phyloP scores from a whole-genome alignment of 1,140 invertebrate genomes.

The Dreissena rostriformis region DNA sequence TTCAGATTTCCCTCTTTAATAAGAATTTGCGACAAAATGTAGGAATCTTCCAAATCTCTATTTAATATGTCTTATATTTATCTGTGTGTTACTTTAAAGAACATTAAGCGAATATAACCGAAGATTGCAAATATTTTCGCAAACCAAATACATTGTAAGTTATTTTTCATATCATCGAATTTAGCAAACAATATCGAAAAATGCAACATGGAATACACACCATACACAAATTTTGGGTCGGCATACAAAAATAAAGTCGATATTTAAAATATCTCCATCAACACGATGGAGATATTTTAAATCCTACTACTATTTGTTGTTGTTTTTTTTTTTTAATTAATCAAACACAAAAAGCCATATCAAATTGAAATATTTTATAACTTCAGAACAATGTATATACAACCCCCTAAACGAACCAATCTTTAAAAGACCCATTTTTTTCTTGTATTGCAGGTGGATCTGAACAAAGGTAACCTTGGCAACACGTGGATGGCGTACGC shows the following conservation, averaged over 20 bases:
- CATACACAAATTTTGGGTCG: not conserved
- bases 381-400: not conserved
- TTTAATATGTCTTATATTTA: too few relatives aligned
- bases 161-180: too few relatives aligned
- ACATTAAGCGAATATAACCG: too few relatives aligned
- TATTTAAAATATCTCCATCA: too few relatives aligned
- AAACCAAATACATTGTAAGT: too few relatives aligned
- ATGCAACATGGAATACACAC: not conserved
- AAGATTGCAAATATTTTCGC: too few relatives aligned
- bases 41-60: too few relatives aligned
- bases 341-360: not conserved
- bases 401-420: not conserved
- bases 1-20: too few relatives aligned
- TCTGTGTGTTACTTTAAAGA: not conserved
- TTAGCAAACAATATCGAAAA: too few relatives aligned
- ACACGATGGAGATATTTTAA: too few relatives aligned
- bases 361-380: not conserved
- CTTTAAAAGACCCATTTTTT: not conserved
- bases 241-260: not conserved
- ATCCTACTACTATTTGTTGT: too few relatives aligned
- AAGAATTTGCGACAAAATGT: too few relatives aligned
- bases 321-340: not conserved
- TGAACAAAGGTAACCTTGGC: slow-evolving; percentile 12
- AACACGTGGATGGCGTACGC: slow-evolving; percentile 79
- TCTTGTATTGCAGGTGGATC: slow-evolving; percentile 16